Percentiles rank a stretch among this genome's conserved stretches.
phyloP scores from a whole-genome alignment of 2,888 invertebrate species.

The Ectemnius cavifrons region DNA sequence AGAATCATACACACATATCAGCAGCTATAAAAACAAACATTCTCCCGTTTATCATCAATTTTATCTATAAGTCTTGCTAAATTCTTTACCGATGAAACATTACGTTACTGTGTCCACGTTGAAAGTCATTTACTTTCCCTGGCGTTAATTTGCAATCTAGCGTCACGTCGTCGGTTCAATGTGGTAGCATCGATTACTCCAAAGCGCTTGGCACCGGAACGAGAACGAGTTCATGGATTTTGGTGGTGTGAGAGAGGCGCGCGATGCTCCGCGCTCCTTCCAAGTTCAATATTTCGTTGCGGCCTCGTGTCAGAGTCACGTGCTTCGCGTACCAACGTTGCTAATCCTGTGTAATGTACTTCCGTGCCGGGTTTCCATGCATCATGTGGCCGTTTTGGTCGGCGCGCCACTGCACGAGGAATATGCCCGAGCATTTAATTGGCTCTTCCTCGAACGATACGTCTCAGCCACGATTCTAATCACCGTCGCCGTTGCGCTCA shows the following conservation, averaged over 20 bases:
- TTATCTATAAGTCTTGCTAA: too few relatives aligned
- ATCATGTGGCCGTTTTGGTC: neutral
- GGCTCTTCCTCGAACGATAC: neutral
- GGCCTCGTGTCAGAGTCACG: conserved; percentile 16
- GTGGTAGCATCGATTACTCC: conserved; percentile 18
- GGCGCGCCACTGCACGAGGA: neutral
- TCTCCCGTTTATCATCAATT: too few relatives aligned
- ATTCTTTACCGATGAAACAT: too few relatives aligned
- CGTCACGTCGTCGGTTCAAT: neutral
- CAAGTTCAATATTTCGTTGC: conserved; percentile 30
- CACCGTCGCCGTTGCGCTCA: neutral
- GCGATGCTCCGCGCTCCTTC: too few relatives aligned
- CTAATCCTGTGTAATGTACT: conserved; percentile 23
- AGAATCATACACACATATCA: too few relatives aligned
- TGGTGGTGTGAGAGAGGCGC: neutral
- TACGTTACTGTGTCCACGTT: too few relatives aligned
- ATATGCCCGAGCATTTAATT: neutral
- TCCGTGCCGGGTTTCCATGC: conserved; percentile 13
- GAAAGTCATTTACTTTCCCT: too few relatives aligned
- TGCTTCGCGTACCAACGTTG: conserved; percentile 20
- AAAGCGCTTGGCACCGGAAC: conserved; percentile 5
- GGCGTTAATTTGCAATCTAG: neutral
- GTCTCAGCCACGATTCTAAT: neutral
- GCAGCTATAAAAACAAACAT: too few relatives aligned
- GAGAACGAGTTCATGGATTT: conserved; percentile 30